Evolutionary conservation across 1,140 invertebrate species (phyloP), one percentile per base, ranked within the genome.

Genomic region (Drosophila equinoxialis): DNA sequence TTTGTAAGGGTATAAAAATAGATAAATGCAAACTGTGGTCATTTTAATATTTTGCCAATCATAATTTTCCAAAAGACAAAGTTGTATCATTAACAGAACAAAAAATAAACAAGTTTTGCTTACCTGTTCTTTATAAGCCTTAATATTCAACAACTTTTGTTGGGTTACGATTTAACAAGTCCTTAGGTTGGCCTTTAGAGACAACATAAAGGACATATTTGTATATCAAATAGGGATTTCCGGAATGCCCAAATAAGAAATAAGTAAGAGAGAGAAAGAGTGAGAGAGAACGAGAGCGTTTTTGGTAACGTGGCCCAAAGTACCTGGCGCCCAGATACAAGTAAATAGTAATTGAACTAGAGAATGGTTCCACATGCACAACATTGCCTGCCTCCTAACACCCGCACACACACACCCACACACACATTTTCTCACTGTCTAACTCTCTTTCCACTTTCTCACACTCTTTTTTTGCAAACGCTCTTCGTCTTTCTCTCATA

Each of bases 291-390:
- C 20, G 45, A 51, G 45, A 51, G 17, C 14, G 20, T 51, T 51
- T 51, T 51, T 51, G 45, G 45, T 51, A 51, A 11, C 45, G 45
- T 51, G 17, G 45, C 45, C 45, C 45, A 51, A 51, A 51, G n/a
- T 51, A 51, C 45, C 45, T 51, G 45, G 45, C 45, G 45, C 45
- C 45, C 45, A 51, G 45, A 51, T 51, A 51, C 45, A 51, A 51
- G 45, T 51, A 51, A 51, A 20, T 51, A 51, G 45, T 23, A 51
- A 51, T 51, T 51, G 45, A 51, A 51, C 45, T 51, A 51, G 45
- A 51, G 45, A 51, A 51, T 51, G 23, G 45, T 51, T 20, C 45
- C 45, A 51, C 17, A 51, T 23, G 17, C 3, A 11, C 51, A 58
- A 4, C 13, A 58, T 20, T n/a, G n/a, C n/a, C 23, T 23, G 23